Conservation (phyloP, 37 sponge, comb jelly and placozoan genomes). For the Haliclona indistincta region DNA sequence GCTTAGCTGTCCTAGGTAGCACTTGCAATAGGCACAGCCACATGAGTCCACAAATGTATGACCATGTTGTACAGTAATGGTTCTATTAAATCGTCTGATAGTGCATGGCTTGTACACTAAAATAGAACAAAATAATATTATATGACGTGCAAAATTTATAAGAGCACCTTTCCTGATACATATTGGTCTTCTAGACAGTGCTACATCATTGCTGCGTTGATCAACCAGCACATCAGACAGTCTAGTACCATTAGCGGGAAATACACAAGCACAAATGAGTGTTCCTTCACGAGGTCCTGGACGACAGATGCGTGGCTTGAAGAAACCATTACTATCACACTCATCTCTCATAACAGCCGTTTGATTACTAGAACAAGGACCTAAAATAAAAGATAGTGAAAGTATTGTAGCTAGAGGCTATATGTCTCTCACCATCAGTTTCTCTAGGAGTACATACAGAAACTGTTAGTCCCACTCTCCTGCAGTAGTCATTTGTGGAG, state of each 20-base stretch:
- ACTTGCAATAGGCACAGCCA: not conserved
- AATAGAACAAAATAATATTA: not conserved
- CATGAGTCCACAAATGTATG: not conserved
- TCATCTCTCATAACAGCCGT: too few relatives aligned
- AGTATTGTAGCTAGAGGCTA: too few relatives aligned
- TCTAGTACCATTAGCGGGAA: constrained; percentile 6
- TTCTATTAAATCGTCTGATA: not conserved
- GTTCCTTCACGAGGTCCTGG: not conserved
- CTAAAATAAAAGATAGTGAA: too few relatives aligned
- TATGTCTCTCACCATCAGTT: too few relatives aligned
- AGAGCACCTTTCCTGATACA: not conserved
- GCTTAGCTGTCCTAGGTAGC: not conserved
- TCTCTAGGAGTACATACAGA: too few relatives aligned
- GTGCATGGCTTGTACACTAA: not conserved
- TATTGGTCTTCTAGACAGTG: not conserved
- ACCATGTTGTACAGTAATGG: not conserved
- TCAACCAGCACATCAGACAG: not conserved
- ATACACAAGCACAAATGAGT: not conserved
- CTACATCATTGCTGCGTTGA: not conserved
- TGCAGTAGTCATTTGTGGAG: too few relatives aligned
- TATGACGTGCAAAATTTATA: not conserved
- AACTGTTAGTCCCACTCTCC: too few relatives aligned
- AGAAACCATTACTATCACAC: constrained; percentile 10
- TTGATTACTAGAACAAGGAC: too few relatives aligned
- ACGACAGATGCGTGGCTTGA: not conserved